phyloP scores from a whole-genome alignment of 1,140 invertebrate species.

The Caenorhabditis remanei region DNA sequence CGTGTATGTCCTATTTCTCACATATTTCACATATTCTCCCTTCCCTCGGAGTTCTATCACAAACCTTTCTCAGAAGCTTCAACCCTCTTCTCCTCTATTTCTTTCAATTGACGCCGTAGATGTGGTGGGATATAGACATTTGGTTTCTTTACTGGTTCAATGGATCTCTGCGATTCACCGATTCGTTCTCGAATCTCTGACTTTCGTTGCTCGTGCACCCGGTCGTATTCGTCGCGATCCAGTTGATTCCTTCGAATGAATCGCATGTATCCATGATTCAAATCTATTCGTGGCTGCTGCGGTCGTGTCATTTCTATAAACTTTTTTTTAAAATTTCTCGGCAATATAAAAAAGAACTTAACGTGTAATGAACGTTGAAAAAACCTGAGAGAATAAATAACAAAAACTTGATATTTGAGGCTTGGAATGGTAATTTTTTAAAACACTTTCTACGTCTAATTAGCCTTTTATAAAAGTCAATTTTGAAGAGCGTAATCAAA shows the following conservation, averaged over 20 bases:
- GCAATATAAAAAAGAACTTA: background rate
- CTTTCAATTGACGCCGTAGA: background rate
- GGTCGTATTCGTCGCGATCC: slow-evolving; percentile 67
- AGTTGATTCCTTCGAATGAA: slow-evolving; percentile 65
- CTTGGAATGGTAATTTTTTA: no score
- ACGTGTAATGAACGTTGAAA: background rate
- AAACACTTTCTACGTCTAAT: no score
- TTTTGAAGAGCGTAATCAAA: no score
- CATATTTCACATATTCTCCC: background rate
- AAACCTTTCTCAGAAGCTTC: background rate
- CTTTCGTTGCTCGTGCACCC: slow-evolving; percentile 63
- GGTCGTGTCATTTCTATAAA: slow-evolving; percentile 47
- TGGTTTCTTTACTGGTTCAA: background rate
- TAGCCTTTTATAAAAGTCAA: no score
- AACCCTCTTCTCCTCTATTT: background rate
- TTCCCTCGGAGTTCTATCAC: background rate
- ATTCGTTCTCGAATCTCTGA: slow-evolving; percentile 60
- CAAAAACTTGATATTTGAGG: no score
- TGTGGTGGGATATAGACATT: slow-evolving; percentile 63
- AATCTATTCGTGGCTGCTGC: slow-evolving; percentile 58
- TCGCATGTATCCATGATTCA: slow-evolving; percentile 67
- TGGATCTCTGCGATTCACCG: background rate
- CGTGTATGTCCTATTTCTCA: no score
- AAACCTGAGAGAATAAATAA: background rate
- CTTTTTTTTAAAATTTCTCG: no score